These are phyloP conservation scores for Cheirogaleus medius DNA, from an alignment of 2,113 vertebrate species.

Conservation along the genomic window DNA sequence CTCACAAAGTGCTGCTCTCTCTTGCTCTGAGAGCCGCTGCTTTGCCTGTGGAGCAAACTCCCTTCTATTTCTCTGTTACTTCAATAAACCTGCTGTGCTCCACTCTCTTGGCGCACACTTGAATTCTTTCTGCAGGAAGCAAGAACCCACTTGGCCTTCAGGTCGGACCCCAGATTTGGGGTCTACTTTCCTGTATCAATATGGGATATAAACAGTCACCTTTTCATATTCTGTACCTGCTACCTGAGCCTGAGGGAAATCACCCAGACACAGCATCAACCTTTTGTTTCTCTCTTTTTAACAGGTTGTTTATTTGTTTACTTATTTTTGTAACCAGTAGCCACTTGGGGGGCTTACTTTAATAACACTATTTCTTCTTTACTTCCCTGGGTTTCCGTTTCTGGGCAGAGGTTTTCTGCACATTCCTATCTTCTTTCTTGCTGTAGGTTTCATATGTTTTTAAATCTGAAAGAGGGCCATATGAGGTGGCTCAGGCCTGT, in stretches of 20 bases:
- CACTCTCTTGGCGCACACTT: no score
- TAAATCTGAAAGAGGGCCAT: neutral
- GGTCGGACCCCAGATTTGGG: no score
- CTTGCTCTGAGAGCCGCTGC: no score
- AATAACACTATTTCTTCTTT: neutral
- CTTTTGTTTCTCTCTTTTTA: neutral
- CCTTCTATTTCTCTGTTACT: no score
- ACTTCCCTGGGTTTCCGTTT: neutral
- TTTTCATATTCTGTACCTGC: neutral
- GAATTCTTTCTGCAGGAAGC: no score
- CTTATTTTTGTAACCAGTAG: neutral
- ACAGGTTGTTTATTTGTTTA: neutral
- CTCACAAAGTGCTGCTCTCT: no score
- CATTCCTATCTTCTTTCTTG: neutral
- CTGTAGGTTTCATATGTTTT: neutral
- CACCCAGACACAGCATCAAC: no score
- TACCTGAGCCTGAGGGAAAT: fast-evolving
- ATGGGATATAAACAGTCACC: neutral
- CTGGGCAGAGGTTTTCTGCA: neutral
- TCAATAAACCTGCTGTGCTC: no score
- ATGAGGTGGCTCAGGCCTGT: no score
- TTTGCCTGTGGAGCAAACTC: no score
- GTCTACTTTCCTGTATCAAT: no score
- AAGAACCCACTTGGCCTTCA: no score
- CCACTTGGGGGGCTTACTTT: neutral